Evolutionary conservation across 2,888 invertebrate species (phyloP), one percentile per base, ranked within the genome.

Genomic region (Onthophagus sagittarius): DNA sequence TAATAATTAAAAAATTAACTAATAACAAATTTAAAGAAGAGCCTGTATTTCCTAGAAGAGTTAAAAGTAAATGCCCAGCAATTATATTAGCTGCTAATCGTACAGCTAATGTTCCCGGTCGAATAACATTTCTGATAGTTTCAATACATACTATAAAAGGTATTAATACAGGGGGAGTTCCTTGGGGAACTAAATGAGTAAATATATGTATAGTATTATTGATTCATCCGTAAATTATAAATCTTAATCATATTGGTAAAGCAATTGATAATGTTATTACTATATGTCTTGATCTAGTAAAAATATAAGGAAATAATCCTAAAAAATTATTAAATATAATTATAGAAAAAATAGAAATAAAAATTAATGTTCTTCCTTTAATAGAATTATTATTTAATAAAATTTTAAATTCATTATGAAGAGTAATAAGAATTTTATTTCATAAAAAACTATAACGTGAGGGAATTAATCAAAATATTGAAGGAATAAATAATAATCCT

Each of bases 41-140:
- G 15, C 84, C 86, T 1, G 85, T 86, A 77, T 86, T 86, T 74
- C 89, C 88, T 80, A 91, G 80, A 79, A 92, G 78, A 0, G 90
- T 90, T 87, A 92, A 83, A 82, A 92, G 78, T 84, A 93, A 82
- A 83, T 93, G 91, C 0, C 92, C 92, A 0, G 92, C 91, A 87
- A 92, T 91, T 89, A 93, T 92, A 87, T 93, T 93, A n/a, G 92
- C 92, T 4, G 90, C 88, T 86, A 93, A 81, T 77, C 92, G 92
- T 74, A 93, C 88, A 0, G 90, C 89, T 86, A 93, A 84, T 2
- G 92, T 92, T 83, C 88, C 86, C 0, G 92, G 91, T 9, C 91
- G 91, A 84, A 92, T 92, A 77, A 91, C 79, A 86, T 92, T 92
- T 79, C 92, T 93, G 85, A 91, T 90, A 62, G 90, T 88, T 90